These are phyloP conservation scores for Leucania comma DNA, from an alignment of 2,888 invertebrate genomes.

Conservation along the genomic window DNA sequence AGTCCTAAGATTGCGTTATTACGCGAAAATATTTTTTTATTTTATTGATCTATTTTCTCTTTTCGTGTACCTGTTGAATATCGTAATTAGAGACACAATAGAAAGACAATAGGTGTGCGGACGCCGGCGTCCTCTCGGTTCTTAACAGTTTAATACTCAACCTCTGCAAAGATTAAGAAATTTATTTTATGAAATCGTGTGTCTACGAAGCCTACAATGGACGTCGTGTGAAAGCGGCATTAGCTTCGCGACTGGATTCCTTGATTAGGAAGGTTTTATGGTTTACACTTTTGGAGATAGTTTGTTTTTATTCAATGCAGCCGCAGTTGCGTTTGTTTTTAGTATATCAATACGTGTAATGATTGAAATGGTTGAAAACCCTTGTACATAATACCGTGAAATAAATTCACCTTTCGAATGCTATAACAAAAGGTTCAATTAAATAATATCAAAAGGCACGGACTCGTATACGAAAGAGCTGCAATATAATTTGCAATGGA, in stretches of 20 bases:
- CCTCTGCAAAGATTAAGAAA: no score
- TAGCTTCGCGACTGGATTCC: conserved; percentile 33
- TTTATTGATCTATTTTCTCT: not conserved
- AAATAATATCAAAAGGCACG: conserved; percentile 13
- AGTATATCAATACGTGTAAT: conserved; percentile 5
- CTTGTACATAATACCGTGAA: not conserved
- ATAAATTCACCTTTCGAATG: conserved; percentile 4
- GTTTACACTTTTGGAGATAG: conserved; percentile 27
- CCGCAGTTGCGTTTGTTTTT: conserved; percentile 13
- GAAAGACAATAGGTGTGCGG: no score
- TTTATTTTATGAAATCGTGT: not conserved
- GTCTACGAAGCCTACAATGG: not conserved
- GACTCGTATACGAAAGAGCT: not conserved
- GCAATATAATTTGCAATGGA: conserved; percentile 28
- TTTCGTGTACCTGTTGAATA: no score
- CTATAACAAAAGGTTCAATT: conserved; percentile 5
- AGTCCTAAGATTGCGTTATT: no score
- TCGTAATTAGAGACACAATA: no score
- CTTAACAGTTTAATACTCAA: no score
- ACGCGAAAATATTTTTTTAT: not conserved
- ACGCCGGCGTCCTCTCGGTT: no score
- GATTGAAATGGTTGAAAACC: conserved; percentile 10
- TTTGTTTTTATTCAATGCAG: conserved; percentile 40
- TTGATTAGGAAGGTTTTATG: conserved; percentile 18
- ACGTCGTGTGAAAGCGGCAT: conserved; percentile 18